Base-by-base conservation (phyloP, 2,113 vertebrate genomes). In the Salminus brasiliensis region DNA sequence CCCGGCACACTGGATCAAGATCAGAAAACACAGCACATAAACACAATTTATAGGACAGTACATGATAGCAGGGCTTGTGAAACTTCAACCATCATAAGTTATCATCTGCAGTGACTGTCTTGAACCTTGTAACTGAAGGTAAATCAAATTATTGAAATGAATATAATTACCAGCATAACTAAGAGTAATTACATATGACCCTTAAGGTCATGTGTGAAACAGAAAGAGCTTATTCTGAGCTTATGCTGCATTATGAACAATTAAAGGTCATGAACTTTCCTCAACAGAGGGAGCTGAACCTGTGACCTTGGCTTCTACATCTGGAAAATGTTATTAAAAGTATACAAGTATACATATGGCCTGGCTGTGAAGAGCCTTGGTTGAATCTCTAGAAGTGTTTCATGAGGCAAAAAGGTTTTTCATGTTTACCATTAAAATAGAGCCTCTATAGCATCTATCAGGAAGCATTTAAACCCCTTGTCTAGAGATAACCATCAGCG, bases 1-100 rank as follows among this genome's bases (percentile, higher is more conserved):
- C 47, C 34, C 25, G 25, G 18, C 76, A 71, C 55, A 66, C 62
- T 12, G 34, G 62, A 21, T n/a, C 62, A 66, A n/a, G 10, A 66
- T 36, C 30, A 9, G 9, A 39, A 66, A 36, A 5, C 5, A 47
- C 9, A 55, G 21, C 52, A 9, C 52, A 55, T 23, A 25, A 1
- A 25, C 23, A 2, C 7, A 18, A 39, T 39, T 34, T 55, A n/a
- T 11, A 63, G 29, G 12, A 23, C 32, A n/a, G 7, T 2, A 66
- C 62, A 66, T 11, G 12, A 11, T 34, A 39, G 60, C 12, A 11
- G 9, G 36, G 59, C 30, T 21, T 63, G 12, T 36, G 16, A 32
- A 63, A 36, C 8, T 36, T 2, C 47, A 49, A n/a, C n/a, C n/a
- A n/a, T n/a, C n/a, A n/a, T n/a, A n/a, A n/a, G n/a, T n/a, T n/a